Evolutionary conservation across 2,113 vertebrate genomes (phyloP).

Genomic region (Chaetorhynchus papuensis): DNA sequence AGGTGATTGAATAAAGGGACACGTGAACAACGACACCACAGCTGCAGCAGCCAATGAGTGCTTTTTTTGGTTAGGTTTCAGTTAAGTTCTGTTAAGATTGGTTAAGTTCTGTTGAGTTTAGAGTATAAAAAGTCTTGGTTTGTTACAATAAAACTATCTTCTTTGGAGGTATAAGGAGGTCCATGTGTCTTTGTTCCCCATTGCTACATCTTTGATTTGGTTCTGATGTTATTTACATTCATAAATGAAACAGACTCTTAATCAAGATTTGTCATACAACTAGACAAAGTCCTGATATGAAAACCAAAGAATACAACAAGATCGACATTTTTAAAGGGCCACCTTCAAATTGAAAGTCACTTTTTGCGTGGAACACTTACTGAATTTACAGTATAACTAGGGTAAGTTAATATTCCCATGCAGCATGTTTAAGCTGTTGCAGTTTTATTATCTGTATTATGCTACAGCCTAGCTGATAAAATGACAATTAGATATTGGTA

Average conservation of each 20-base stretch:
- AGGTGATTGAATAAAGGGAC: too few species aligned
- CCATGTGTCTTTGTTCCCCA: too few species aligned
- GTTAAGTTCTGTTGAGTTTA: too few species aligned
- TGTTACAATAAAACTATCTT: too few species aligned
- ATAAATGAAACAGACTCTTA: neutral
- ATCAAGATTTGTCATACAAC: neutral
- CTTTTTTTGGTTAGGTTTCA: too few species aligned
- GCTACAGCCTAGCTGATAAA: neutral
- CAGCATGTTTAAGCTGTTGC: neutral
- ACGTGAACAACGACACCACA: too few species aligned
- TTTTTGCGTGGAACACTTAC: neutral
- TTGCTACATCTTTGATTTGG: neutral
- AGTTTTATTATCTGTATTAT: neutral
- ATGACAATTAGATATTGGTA: neutral
- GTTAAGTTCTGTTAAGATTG: too few species aligned
- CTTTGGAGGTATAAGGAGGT: too few species aligned
- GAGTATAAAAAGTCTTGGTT: too few species aligned
- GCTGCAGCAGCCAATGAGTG: too few species aligned
- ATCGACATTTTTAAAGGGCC: neutral
- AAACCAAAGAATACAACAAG: neutral
- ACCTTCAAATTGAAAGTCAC: neutral
- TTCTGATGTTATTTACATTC: neutral
- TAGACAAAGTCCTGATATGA: rapidly evolving
- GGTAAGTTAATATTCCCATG: neutral
- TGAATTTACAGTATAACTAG: neutral